Conservation (phyloP, 64 coral and sea anemone genomes). For the Actinia equina region DNA sequence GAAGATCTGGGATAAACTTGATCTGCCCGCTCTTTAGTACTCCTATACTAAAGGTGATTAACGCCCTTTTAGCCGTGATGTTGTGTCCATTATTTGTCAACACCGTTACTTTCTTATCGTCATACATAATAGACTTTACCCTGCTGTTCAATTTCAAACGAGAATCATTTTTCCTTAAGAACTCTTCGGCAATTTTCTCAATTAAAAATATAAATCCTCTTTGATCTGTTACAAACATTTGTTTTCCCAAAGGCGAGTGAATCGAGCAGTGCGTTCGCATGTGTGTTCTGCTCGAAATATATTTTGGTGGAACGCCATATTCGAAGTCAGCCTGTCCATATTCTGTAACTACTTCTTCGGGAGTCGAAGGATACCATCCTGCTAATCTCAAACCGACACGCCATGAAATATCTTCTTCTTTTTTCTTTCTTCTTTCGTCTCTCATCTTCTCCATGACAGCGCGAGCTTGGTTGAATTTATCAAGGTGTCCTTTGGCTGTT, state of each 20-base stretch:
- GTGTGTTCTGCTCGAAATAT: constrained; percentile 29
- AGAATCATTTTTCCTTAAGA: constrained; percentile 31
- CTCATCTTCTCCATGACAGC: constrained; percentile 21
- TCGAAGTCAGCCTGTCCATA: constrained; percentile 73
- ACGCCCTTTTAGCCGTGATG: constrained; percentile 49
- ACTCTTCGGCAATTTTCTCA: constrained; percentile 47
- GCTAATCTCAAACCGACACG: constrained; percentile 51
- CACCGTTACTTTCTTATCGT: constrained; percentile 37
- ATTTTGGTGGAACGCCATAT: constrained; percentile 63
- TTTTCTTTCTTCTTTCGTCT: constrained; percentile 12
- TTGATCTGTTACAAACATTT: constrained; percentile 65
- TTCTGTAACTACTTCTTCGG: constrained; percentile 42
- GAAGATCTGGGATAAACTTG: constrained; percentile 42
- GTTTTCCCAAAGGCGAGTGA: constrained; percentile 28
- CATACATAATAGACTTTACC: constrained; percentile 45
- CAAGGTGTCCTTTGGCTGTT: constrained; percentile 33
- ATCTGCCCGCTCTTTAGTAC: constrained; percentile 60
- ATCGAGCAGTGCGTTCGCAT: constrained; percentile 42
- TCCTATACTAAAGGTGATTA: constrained; percentile 77
- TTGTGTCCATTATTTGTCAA: constrained; percentile 30
- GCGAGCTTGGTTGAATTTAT: constrained; percentile 3
- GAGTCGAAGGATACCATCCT: constrained; percentile 43
- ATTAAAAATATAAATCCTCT: constrained; percentile 57
- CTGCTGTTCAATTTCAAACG: constrained; percentile 56
- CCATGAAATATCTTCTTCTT: constrained; percentile 46